Evolutionary conservation across 1,140 invertebrate genomes (phyloP).

Genomic region (Cylas formicarius): DNA sequence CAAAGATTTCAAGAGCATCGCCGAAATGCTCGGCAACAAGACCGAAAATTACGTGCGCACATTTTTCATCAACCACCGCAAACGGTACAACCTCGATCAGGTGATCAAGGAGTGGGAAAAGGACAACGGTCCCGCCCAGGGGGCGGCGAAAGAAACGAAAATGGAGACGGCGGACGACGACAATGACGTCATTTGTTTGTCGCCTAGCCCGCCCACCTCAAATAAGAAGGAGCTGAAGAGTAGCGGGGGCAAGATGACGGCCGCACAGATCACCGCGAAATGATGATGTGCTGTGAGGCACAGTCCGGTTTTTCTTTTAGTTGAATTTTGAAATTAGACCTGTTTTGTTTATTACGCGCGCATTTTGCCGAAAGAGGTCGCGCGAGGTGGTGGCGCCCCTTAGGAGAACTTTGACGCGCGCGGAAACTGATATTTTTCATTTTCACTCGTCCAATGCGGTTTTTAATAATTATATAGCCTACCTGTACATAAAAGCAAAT

Average conservation of each 20-base stretch:
- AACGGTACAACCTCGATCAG: constrained; percentile 84
- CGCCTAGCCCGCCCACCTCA: constrained; percentile 27
- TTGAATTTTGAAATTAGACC: too few species aligned
- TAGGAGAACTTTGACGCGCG: too few species aligned
- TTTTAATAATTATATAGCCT: too few species aligned
- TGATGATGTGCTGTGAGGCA: too few species aligned
- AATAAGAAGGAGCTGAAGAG: constrained; percentile 32
- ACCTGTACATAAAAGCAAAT: too few species aligned
- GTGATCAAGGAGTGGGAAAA: constrained; percentile 83
- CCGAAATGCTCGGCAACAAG: constrained; percentile 92
- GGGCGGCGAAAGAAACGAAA: constrained; percentile 30
- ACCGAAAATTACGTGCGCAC: constrained; percentile 84
- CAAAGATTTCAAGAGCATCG: constrained; percentile 92
- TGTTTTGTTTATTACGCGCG: too few species aligned
- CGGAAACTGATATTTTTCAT: too few species aligned
- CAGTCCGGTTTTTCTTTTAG: too few species aligned
- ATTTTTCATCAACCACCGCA: constrained; percentile 86
- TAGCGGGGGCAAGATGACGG: constrained; percentile 17
- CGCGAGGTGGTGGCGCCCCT: too few species aligned
- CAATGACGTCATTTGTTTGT: constrained; percentile 40
- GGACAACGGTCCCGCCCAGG: constrained; percentile 53
- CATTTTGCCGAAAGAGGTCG: too few species aligned
- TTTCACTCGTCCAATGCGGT: too few species aligned
- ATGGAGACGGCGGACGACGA: constrained; percentile 33
- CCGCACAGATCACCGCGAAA: constrained; percentile 7